phyloP scores from a whole-genome alignment of 2,113 vertebrate species.

The Dasypus novemcinctus region DNA sequence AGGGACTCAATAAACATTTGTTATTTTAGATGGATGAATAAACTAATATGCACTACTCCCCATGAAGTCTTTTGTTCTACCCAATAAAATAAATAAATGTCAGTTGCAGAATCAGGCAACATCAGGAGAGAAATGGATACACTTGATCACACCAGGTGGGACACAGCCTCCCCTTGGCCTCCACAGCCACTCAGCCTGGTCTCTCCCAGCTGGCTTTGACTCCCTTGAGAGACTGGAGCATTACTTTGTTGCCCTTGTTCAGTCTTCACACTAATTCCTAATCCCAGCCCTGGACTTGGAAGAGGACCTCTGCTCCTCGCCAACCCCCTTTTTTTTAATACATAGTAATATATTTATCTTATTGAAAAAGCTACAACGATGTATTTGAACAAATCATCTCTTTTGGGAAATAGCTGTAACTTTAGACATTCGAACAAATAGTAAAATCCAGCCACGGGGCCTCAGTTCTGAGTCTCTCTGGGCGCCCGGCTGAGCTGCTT shows the following conservation, averaged over 20 bases:
- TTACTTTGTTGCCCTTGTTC: slow-evolving; percentile 7
- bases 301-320: neutral
- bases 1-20: neutral
- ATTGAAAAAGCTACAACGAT: slow-evolving; percentile 3
- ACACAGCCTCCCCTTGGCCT: neutral
- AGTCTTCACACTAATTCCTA: neutral
- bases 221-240: neutral
- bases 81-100: neutral
- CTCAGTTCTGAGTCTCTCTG: slow-evolving; percentile 60
- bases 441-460: slow-evolving; percentile 30
- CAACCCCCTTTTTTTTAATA: no score
- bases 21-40: neutral
- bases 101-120: neutral
- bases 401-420: slow-evolving; percentile 20
- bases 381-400: slow-evolving; percentile 30
- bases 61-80: neutral
- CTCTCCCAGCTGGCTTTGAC: neutral
- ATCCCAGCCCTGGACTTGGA: neutral
- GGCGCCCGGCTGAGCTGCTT: neutral
- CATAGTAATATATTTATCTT: no score
- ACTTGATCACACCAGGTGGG: neutral
- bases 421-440: slow-evolving; percentile 51
- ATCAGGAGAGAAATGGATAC: neutral
- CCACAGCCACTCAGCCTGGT: neutral
- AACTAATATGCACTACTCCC: neutral